Evolutionary conservation across 2,888 invertebrate species (phyloP), one percentile per base, ranked within the genome.

Genomic region (Pardosa pseudoannulata): DNA sequence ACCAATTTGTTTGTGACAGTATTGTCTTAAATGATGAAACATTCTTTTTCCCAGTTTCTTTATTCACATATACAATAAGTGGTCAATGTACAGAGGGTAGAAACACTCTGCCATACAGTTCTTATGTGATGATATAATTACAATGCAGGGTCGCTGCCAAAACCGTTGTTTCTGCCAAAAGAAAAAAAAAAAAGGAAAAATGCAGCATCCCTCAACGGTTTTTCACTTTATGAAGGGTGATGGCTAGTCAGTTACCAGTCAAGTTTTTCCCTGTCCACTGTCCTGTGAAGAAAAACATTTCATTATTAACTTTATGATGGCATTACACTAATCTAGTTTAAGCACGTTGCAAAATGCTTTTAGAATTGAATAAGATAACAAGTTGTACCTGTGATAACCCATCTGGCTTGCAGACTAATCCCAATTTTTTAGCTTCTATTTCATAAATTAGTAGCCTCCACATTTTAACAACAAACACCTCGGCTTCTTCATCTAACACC

Each of bases 391-490:
- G 56, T 19, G 23, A 1, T 23, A 23, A 5, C 1, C 56, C 62
- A 29, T 80, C 79, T 5, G 68, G 36, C 70, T 89, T 90, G 93
- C 95, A 96, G 90, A 95, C 95, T 92, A 97, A 93, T 89, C 98
- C 98, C 91, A 96, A 94, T 92, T 98, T 98, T 93, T 98, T 98
- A 82, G 98, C 98, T 94, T 99, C 99, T 90, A 98, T 97, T 94
- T 99, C 99, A 93, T 99, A 99, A 90, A 99, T 99, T 89, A 99
- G 94, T 91, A 99, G 94, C 90, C 99, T 94, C 99, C 99, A 99
- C 98, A 99, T 98, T 94, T 99, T 99, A 89, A 99, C 98, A 90
- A 99, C 98, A 93, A 99, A 99, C 89, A 98, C 98, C 93, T 99
- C 99, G 2, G 99, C 99, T 92, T 99, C 99, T 92, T 99, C 99